Evolutionary conservation across 2,113 vertebrate species (phyloP), one percentile per base, ranked within the genome.

Genomic region (Hipposideros armiger): DNA sequence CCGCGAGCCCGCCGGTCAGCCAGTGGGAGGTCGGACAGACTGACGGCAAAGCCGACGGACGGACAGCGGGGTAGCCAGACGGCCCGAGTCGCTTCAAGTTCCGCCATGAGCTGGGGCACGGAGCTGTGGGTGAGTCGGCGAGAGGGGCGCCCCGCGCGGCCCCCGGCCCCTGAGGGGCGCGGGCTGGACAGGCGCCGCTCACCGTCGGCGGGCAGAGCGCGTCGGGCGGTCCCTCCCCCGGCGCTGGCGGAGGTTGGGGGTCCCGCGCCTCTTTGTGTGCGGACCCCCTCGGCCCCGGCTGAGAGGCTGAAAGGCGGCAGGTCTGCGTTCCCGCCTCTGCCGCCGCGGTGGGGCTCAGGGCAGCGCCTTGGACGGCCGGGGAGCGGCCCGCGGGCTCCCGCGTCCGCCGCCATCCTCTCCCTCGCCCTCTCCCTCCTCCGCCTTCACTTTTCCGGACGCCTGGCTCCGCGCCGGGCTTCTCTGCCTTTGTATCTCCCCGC

Each of bases 51-150:
- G 80, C 93, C 56, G 83, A 86, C 94, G 20, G 92, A 80, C 82
- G 22, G 93, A 87, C 66, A 47, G 82, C 73, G 26, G 87, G 56
- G 45, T 87, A 26, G 72, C 87, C 60, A 14, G 90, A n/a, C 95
- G 66, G 97, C 87, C 77, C n/a, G 90, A 40, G 26, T 58, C 70
- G 96, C 93, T 87, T 85, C 91, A 14, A 62, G 92, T 97, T 97
- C 96, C 98, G 96, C 98, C 98, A 98, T 99, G 98, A 98, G 98
- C 97, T 98, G 98, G 98, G 98, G 98, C 98, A 98, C 98, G 70
- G 98, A 99, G 97, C 98, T 98, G 70, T 99, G 98, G 98, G 98
- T 99, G 97, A 98, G 98, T 98, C 86, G 2, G 74, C 11, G 54
- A 42, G 45, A 32, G 77, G 32, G 62, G 74, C 13, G 54, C 78